Evolutionary conservation across 2,888 invertebrate genomes (phyloP).

Genomic region (Aspidiotus destructor): DNA sequence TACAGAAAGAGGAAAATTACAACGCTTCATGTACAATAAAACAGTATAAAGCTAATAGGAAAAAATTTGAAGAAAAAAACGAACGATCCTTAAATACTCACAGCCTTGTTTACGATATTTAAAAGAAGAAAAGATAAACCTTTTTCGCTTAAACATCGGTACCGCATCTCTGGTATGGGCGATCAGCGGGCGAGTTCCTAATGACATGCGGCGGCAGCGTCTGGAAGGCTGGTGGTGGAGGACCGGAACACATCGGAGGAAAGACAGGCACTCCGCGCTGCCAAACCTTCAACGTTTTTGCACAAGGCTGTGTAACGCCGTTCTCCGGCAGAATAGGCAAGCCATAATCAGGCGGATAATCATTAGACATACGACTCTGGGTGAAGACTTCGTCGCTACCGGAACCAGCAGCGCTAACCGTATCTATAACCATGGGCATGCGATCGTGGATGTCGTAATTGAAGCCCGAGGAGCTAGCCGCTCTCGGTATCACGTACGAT

Average conservation of each 20-base stretch:
- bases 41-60: not conserved
- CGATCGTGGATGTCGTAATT: constrained; percentile 47
- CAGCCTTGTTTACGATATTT: constrained; percentile 2
- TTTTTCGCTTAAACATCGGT: constrained; percentile 24
- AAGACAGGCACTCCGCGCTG: constrained; percentile 76
- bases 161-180: constrained; percentile 28
- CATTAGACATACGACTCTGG: constrained; percentile 46
- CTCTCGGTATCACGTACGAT: constrained; percentile 26
- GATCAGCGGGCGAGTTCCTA: constrained; percentile 22
- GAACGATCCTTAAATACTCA: not conserved
- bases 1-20: not conserved
- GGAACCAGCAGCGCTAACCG: constrained; percentile 35
- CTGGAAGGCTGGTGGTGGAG: constrained; percentile 16
- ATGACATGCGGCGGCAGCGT: constrained; percentile 6
- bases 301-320: constrained; percentile 44
- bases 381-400: constrained; percentile 44
- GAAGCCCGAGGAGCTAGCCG: constrained; percentile 14
- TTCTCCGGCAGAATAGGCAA: constrained; percentile 51
- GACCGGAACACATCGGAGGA: constrained; percentile 66
- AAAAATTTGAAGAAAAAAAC: not conserved
- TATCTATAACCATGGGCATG: constrained; percentile 45
- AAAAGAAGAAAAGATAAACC: not conserved
- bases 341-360: constrained; percentile 70
- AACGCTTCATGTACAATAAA: not conserved
- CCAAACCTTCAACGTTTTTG: constrained; percentile 78